Conservation (phyloP, 2,888 invertebrate species). For the Pristionchus mayeri region DNA sequence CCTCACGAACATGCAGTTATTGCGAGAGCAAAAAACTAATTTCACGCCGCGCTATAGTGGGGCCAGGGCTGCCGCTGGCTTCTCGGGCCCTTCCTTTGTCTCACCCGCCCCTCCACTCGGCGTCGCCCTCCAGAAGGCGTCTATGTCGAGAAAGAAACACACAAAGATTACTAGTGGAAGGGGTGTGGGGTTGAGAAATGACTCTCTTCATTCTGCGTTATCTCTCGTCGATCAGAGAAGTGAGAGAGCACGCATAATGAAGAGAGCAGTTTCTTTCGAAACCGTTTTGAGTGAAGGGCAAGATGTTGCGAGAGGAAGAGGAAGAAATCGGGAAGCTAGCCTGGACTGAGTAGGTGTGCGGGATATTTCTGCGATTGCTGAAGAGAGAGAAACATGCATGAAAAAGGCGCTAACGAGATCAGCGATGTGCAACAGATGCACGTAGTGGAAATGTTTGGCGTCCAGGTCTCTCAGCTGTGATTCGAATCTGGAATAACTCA, state of each 20-base stretch:
- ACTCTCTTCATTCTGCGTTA: too few relatives aligned
- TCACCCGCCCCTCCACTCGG: neutral
- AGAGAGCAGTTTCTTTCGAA: neutral
- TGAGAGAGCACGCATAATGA: neutral
- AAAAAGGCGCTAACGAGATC: neutral
- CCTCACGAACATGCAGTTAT: neutral
- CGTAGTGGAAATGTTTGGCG: neutral
- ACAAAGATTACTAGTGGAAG: neutral
- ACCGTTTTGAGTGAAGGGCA: too few relatives aligned
- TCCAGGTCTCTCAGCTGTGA: neutral
- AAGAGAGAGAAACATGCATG: neutral
- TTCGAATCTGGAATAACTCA: too few relatives aligned
- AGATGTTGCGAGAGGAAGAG: neutral
- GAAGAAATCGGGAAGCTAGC: neutral
- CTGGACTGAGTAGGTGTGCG: neutral
- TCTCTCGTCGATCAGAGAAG: neutral
- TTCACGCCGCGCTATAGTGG: conserved; percentile 10
- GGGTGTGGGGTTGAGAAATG: too few relatives aligned
- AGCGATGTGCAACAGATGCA: neutral
- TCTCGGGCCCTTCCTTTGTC: conserved; percentile 4
- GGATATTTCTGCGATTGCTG: neutral
- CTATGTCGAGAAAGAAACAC: neutral
- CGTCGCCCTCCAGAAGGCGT: neutral
- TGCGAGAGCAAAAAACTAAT: conserved; percentile 2
- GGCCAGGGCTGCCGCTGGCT: neutral